Percentiles rank a stretch among this genome's conserved stretches.
These are phyloP conservation scores for Gnathonemus longibarbis DNA, from an alignment of 2,113 vertebrate species.

Conservation along the genomic window DNA sequence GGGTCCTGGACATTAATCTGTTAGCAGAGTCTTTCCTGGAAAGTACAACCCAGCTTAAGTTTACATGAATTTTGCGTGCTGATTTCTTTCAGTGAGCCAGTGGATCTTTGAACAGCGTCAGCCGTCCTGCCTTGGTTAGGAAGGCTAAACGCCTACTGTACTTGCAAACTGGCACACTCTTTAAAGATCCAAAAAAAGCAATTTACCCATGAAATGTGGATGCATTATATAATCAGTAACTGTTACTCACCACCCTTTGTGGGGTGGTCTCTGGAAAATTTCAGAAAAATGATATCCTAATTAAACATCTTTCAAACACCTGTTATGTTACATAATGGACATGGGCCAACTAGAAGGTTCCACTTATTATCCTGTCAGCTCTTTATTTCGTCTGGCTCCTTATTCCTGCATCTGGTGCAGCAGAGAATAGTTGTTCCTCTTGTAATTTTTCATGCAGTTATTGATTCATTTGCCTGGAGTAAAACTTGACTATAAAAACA, in stretches of 20 bases:
- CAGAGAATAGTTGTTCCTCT: not conserved
- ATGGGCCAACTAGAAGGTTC: not conserved
- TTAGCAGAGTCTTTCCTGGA: not conserved
- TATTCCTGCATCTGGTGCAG: not conserved
- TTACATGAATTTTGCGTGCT: not conserved
- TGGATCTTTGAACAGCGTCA: not conserved
- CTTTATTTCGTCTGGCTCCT: not conserved
- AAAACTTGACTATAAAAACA: not conserved
- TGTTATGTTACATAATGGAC: not conserved
- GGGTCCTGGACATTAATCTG: not conserved
- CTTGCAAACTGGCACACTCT: not conserved
- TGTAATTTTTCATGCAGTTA: not conserved
- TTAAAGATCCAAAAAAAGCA: not conserved
- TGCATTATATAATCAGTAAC: not conserved
- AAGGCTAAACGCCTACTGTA: not conserved
- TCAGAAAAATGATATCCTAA: not conserved
- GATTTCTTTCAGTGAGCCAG: not conserved
- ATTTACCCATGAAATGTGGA: not conserved
- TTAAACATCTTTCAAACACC: not conserved
- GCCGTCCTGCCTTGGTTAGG: not conserved
- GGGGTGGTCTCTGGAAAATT: not conserved
- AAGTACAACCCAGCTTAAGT: not conserved
- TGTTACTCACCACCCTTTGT: not conserved
- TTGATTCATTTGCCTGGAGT: not conserved
- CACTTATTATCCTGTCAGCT: not conserved